Evolutionary conservation across 2,113 vertebrate species (phyloP).

Genomic region (Chiloscyllium plagiosum): DNA sequence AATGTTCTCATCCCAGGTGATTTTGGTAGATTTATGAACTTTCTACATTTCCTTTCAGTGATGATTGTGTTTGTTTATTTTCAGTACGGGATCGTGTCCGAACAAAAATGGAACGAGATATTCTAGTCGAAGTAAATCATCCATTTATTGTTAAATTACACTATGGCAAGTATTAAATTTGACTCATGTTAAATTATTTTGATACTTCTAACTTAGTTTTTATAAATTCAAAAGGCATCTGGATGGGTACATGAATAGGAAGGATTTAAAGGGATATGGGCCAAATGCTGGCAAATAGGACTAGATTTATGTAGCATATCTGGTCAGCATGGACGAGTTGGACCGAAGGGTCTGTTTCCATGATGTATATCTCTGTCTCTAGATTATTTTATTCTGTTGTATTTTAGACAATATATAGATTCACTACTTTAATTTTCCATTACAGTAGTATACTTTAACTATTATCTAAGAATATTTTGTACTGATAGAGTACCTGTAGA

Average conservation of each 20-base stretch:
- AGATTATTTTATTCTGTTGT: neutral
- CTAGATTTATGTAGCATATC: too few species aligned
- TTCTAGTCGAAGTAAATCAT: conserved; percentile 96
- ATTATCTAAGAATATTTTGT: neutral
- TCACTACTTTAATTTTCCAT: neutral
- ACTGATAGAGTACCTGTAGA: neutral
- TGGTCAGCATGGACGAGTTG: too few species aligned
- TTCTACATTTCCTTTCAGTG: neutral
- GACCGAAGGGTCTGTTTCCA: too few species aligned
- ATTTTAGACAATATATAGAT: neutral
- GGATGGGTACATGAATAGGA: too few species aligned
- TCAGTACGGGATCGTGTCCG: conserved; percentile 91
- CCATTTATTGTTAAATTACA: conserved; percentile 98
- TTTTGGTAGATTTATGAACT: neutral
- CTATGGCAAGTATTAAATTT: conserved; percentile 76
- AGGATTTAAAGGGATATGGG: too few species aligned
- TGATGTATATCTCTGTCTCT: too few species aligned
- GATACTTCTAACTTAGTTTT: neutral
- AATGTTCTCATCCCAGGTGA: neutral
- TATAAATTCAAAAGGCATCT: too few species aligned
- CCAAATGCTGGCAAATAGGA: too few species aligned
- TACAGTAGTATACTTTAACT: neutral
- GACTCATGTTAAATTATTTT: neutral
- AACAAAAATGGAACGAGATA: conserved; percentile 96
- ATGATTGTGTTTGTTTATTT: conserved; percentile 39